Conservation (phyloP, 2,888 invertebrate genomes). For the Urechis unicinctus region DNA sequence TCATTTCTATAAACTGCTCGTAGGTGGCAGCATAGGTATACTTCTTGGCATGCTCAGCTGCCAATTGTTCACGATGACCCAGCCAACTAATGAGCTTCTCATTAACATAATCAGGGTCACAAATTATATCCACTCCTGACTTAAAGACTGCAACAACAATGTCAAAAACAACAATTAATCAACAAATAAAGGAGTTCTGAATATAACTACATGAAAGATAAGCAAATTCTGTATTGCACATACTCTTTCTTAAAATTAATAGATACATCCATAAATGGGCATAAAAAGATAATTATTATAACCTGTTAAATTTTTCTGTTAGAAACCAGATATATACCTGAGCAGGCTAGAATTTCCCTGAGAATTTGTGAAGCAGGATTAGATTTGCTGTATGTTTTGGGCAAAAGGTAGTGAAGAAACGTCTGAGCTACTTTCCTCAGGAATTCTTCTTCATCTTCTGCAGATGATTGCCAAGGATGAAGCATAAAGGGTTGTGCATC, state of each 20-base stretch:
- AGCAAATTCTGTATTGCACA: no score
- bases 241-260: no score
- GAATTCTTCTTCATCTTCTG: constrained; percentile 72
- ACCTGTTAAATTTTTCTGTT: not conserved
- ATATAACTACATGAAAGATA: no score
- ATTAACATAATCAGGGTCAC: constrained; percentile 87
- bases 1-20: constrained; percentile 80
- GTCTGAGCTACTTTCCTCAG: constrained; percentile 76
- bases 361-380: constrained; percentile 69
- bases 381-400: constrained; percentile 71
- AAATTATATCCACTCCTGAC: constrained; percentile 74
- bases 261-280: no score
- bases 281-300: not conserved
- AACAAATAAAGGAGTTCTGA: no score
- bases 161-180: no score
- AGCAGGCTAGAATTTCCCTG: constrained; percentile 75
- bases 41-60: constrained; percentile 65
- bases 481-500: constrained; percentile 15
- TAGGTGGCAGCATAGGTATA: constrained; percentile 84
- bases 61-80: constrained; percentile 69
- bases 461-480: constrained; percentile 65
- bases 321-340: constrained; percentile 59
- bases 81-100: constrained; percentile 77
- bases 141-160: constrained; percentile 74
- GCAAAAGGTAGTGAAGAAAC: constrained; percentile 72